These are phyloP conservation scores for Anableps anableps DNA, from an alignment of 2,797 vertebrate species.

Conservation along the genomic window DNA sequence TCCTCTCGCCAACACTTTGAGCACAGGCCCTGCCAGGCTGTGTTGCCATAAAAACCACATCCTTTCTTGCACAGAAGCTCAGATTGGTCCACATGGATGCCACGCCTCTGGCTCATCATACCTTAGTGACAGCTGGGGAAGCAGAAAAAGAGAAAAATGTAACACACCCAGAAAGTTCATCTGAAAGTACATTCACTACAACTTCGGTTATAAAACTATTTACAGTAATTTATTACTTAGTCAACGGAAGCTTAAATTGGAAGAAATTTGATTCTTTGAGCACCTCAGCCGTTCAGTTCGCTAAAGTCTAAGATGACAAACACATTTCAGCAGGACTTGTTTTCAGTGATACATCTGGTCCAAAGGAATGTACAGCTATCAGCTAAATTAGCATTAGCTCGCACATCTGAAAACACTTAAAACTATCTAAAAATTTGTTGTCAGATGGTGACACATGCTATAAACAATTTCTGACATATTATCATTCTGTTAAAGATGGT, in stretches of 20 bases:
- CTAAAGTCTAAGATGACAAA: neutral
- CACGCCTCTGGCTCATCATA: conserved; percentile 92
- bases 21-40: conserved; percentile 93
- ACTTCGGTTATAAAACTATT: neutral
- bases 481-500: neutral
- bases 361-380: neutral
- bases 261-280: neutral
- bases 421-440: neutral
- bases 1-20: conserved; percentile 97
- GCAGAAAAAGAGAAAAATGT: neutral
- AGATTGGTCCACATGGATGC: conserved; percentile 94
- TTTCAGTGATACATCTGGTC: neutral
- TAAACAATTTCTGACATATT: neutral
- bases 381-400: conserved; percentile 35
- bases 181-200: neutral
- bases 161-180: neutral
- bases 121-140: conserved; percentile 40
- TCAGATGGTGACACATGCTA: neutral
- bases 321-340: neutral
- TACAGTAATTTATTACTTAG: too few relatives aligned
- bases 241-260: neutral
- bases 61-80: conserved; percentile 95
- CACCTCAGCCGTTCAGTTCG: neutral
- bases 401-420: neutral
- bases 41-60: conserved; percentile 96